Conservation (phyloP, 35 echinoderm and acorn worm genomes). For the Ptychodera flava region DNA sequence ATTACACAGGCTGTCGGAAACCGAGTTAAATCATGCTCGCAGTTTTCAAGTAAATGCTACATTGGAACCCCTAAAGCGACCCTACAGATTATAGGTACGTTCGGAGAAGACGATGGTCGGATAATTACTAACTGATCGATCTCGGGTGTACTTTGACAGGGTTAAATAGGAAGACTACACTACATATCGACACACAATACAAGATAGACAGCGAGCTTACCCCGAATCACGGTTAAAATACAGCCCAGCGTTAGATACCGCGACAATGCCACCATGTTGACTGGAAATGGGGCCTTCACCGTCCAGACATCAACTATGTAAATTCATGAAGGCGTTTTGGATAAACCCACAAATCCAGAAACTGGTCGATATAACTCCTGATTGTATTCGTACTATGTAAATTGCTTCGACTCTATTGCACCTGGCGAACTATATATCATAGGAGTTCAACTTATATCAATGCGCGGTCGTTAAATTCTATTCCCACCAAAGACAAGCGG, state of each 20-base stretch:
- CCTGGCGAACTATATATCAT: not conserved
- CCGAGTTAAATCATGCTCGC: too few relatives aligned
- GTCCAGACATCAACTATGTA: not conserved
- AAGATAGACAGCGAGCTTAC: not conserved
- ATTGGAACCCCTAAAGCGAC: too few relatives aligned
- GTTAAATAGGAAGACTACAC: too few relatives aligned
- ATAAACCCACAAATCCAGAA: not conserved
- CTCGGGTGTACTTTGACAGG: too few relatives aligned
- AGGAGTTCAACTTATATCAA: too few relatives aligned
- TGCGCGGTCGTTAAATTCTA: too few relatives aligned
- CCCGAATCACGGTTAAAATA: not conserved
- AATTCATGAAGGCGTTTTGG: not conserved
- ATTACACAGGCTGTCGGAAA: not conserved
- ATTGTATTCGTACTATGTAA: not conserved
- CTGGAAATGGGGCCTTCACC: not conserved
- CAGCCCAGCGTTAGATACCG: not conserved
- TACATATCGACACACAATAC: constrained; percentile 1
- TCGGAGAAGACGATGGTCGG: too few relatives aligned
- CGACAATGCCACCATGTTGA: not conserved
- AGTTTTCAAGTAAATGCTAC: too few relatives aligned
- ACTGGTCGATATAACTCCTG: not conserved
- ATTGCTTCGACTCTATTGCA: not conserved
- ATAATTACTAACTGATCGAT: too few relatives aligned
- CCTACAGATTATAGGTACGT: too few relatives aligned
- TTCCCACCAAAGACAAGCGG: too few relatives aligned